Evolutionary conservation across 2,888 invertebrate genomes (phyloP), one percentile per base, ranked within the genome.

Genomic region (Idaea straminata): DNA sequence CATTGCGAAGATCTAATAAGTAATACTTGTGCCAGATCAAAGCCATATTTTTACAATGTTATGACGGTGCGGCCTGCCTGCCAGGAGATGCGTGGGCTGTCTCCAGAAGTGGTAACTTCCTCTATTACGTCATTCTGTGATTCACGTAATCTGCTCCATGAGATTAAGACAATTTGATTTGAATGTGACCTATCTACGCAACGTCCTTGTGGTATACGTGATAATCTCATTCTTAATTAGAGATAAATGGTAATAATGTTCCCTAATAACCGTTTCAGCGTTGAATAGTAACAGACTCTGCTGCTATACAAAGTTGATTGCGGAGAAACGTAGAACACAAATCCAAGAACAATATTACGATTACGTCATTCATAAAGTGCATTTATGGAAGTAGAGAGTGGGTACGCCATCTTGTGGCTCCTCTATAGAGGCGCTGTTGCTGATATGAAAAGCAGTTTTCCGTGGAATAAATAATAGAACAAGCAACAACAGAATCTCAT

Each of bases 381-480:
- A 90, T 88, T 87, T 87, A 83, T 83, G 83, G 82, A 78, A 76
- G 83, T 83, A 78, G 76, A 78, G 81, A 83, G 80, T 80, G 77
- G 77, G 83, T 79, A 80, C 82, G 83, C 78, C 82, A 85, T 86
- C 85, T 87, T 86, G 80, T 80, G 78, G 79, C 80, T 84, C 79
- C 76, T 77, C 77, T 79, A 82, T 81, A 82, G 82, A 3, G 78
- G 77, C 80, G 80, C 87, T 91, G 90, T 82, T 87, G 74, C 83
- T 91, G 90, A 90, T 88, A 84, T 90, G 89, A 91, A 91, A 91
- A 90, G 88, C 88, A 83, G 84, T 88, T 87, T 87, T 84, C 85
- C 77, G 82, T 84, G 77, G 69, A 83, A 80, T 83, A 89, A 87
- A 91, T 91, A 90, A 91, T 88, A 85, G 83, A 84, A 77, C 47